Conservation (phyloP, 2,113 vertebrate genomes). For the Strigops habroptila region DNA sequence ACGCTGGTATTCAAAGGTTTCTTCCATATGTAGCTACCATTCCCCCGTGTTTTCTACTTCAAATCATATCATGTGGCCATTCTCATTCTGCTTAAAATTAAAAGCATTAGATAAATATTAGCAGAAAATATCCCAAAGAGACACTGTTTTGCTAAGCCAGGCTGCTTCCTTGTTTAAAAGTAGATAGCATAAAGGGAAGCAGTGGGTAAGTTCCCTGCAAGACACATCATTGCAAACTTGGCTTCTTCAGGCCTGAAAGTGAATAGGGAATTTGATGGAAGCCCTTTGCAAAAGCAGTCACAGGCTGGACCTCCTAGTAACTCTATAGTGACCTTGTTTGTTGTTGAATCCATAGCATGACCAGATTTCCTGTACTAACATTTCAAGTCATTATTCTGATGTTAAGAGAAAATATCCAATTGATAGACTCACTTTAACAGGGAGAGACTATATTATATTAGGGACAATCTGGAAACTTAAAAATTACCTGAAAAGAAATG, state of each 20-base stretch:
- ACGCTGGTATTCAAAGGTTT: not conserved
- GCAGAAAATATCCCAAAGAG: not conserved
- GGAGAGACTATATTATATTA: not conserved
- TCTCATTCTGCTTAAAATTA: not conserved
- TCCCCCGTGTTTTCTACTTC: not conserved
- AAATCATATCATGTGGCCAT: not conserved
- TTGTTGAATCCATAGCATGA: not conserved
- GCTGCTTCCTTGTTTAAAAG: not conserved
- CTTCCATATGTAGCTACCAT: not conserved
- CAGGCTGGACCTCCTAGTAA: not conserved
- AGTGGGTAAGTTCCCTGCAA: not conserved
- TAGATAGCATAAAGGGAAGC: not conserved
- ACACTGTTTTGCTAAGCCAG: not conserved
- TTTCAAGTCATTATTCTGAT: not conserved
- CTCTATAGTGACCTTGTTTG: not conserved
- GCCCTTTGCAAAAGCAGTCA: not conserved
- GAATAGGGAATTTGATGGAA: not conserved
- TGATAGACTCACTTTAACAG: not conserved
- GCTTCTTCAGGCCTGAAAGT: not conserved
- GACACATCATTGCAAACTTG: not conserved
- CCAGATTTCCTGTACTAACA: not conserved
- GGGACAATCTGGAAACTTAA: not conserved
- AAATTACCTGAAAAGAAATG: not conserved
- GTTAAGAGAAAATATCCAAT: not conserved
- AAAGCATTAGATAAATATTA: not conserved